Conservation (phyloP, 1,140 invertebrate species). For the Varroa destructor region DNA sequence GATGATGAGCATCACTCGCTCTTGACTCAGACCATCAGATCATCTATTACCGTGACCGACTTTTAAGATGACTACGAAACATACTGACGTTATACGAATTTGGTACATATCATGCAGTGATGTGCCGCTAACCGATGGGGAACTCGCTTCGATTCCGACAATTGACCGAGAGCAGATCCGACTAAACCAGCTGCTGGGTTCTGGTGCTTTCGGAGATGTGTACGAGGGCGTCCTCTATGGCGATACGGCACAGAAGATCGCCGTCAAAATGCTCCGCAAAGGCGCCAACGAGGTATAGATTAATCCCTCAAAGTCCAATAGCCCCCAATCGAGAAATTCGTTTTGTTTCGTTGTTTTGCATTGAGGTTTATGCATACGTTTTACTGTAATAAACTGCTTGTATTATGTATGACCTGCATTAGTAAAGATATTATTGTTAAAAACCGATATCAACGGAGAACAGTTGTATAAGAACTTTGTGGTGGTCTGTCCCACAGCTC, state of each 20-base stretch:
- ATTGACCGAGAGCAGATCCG: constrained; percentile 65
- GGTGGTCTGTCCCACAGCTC: constrained; percentile 38
- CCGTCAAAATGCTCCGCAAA: constrained; percentile 48
- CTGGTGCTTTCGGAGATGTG: constrained; percentile 92
- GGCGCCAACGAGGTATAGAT: constrained; percentile 36
- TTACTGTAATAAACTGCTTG: constrained; percentile 11
- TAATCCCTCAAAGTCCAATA: too few relatives aligned
- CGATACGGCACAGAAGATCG: constrained; percentile 17
- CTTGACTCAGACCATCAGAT: too few relatives aligned
- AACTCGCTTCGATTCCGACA: constrained; percentile 62
- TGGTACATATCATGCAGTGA: constrained; percentile 37
- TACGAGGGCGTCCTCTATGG: constrained; percentile 58
- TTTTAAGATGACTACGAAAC: too few relatives aligned
- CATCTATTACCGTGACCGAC: too few relatives aligned
- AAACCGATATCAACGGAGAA: constrained; percentile 49
- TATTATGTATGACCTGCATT: constrained; percentile 29
- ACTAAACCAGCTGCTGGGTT: constrained; percentile 72
- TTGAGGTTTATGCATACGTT: too few relatives aligned
- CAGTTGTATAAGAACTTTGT: constrained; percentile 76
- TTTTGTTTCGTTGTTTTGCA: background rate
- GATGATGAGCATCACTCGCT: too few relatives aligned
- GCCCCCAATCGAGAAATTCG: background rate
- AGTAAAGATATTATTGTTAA: constrained; percentile 26
- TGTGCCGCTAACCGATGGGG: constrained; percentile 46
- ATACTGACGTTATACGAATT: too few relatives aligned